Conservation (phyloP, 2,888 invertebrate genomes). For the Rhagophthalmus giganteus region DNA sequence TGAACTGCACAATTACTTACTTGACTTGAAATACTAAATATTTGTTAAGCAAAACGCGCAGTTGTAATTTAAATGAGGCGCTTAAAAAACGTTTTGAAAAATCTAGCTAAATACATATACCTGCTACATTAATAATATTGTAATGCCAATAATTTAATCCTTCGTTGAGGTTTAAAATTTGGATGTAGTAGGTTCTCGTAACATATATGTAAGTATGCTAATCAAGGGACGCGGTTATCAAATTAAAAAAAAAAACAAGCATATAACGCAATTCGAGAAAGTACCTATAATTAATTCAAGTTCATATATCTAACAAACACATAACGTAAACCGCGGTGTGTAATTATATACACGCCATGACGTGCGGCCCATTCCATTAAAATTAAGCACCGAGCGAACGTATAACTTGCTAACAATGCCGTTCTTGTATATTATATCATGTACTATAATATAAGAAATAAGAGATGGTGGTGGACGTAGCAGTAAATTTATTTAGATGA, state of each 20-base stretch:
- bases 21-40: too few relatives aligned
- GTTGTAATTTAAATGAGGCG: too few relatives aligned
- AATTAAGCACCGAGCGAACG: conserved; percentile 25
- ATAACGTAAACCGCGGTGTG: conserved; percentile 27
- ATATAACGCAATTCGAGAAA: conserved; percentile 8
- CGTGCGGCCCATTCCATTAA: conserved; percentile 26
- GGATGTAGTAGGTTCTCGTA: too few relatives aligned
- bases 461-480: conserved; percentile 9
- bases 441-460: conserved; percentile 14
- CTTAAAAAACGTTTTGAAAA: too few relatives aligned
- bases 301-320: conserved; percentile 30
- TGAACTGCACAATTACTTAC: too few relatives aligned
- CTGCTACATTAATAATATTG: too few relatives aligned
- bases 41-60: too few relatives aligned
- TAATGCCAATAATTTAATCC: too few relatives aligned
- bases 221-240: not conserved
- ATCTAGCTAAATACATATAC: too few relatives aligned
- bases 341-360: conserved; percentile 34
- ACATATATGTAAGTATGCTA: too few relatives aligned
- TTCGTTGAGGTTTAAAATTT: too few relatives aligned
- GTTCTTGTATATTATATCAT: conserved; percentile 17
- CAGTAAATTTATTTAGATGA: conserved; percentile 11
- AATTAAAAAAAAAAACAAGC: conserved; percentile 6
- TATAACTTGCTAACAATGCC: conserved; percentile 14
- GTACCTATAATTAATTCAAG: conserved; percentile 30